Base-by-base conservation (phyloP, 2,113 vertebrate species). In the Riparia riparia region DNA sequence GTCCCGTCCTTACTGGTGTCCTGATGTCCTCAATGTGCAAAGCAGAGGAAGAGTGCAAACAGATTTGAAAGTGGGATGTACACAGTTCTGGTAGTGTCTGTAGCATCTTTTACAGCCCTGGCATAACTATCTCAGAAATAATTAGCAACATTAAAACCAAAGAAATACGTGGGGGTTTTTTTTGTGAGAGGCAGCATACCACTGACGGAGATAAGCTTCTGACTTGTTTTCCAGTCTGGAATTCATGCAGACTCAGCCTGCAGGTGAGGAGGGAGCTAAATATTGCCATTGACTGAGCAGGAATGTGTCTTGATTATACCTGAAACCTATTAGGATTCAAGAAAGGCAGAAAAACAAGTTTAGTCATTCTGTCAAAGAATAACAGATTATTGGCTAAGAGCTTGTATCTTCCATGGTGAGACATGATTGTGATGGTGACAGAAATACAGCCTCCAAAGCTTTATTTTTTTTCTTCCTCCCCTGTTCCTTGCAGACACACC, bases 401-500 rank as follows among this genome's bases (percentile, higher is more conserved):
- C 29, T 78, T 91, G 7, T 61, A 16, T 86, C 41, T 89, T 88
- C 29, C 3, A 0, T 65, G 18, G 42, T 54, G 83, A 86, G 86
- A 80, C 8, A 9, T 32, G 22, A 77, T 39, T 63, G 66, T 37
- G 54, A 24, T 11, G 41, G 85, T 58, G 72, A 82, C 7, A 54
- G 74, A 95, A 90, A 34, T n/a, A 14, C n/a, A n/a, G 14, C 42
- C n/a, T 88, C 25, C 25, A 29, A 72, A 66, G 42, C 54, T 82
- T 72, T 70, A 14, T 25, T 21, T 10, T 39, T 34, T 83, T 79
- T 42, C 17, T 82, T 85, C 54, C 10, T 90, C 7, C n/a, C 8
- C 12, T n/a, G 26, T 53, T 85, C n/a, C 56, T 84, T 0, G 0
- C 57, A 93, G 65, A 54, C 12, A 28, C 25, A 9, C 0, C 1